Base-by-base conservation (phyloP, 2,888 invertebrate species). In the Ptycholaimellus sp. region DNA sequence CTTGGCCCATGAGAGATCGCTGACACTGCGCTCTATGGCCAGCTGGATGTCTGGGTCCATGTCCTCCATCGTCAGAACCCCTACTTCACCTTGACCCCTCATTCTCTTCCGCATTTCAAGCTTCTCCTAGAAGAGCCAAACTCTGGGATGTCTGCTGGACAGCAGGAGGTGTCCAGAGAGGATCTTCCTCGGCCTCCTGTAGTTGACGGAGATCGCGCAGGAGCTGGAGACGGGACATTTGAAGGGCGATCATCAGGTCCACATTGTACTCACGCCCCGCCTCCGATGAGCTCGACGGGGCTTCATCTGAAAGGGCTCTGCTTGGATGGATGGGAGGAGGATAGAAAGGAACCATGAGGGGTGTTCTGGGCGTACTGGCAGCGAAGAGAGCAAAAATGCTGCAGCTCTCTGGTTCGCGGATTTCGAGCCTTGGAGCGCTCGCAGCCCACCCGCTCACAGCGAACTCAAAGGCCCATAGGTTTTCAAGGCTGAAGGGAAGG, bases 191-290 rank as follows among this genome's bases (percentile, higher is more conserved):
- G 13, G 13, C 6, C 13, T 23, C 9, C n/a, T n/a, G n/a, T n/a
- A n/a, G n/a, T n/a, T n/a, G n/a, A 4, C 57, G 60, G 41, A 58
- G 53, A 49, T 72, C 72, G 53, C 70, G 68, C 33, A 71, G 65
- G 64, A 70, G 70, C 59, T 72, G 72, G 30, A 72, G 59, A 14
- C 72, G 61, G 1, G 72, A 72, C 71, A 72, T 71, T 56, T 72
- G 72, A 40, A 72, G 52, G 1, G 72, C 72, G 42, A 72, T 68
- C 42, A 71, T 65, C 32, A 72, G 58, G 49, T 72, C 72, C 64
- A 72, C 68, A 48, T 67, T 68, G 49, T 67, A 68, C 46, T 68
- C 67, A 7, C 27, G 35, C 11, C 23, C 19, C 6, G 6, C 3
- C n/a, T n/a, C n/a, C n/a, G n/a, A n/a, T n/a, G n/a, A n/a, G n/a